Conservation (phyloP, 2,888 invertebrate genomes). For the Phengaris arion region DNA sequence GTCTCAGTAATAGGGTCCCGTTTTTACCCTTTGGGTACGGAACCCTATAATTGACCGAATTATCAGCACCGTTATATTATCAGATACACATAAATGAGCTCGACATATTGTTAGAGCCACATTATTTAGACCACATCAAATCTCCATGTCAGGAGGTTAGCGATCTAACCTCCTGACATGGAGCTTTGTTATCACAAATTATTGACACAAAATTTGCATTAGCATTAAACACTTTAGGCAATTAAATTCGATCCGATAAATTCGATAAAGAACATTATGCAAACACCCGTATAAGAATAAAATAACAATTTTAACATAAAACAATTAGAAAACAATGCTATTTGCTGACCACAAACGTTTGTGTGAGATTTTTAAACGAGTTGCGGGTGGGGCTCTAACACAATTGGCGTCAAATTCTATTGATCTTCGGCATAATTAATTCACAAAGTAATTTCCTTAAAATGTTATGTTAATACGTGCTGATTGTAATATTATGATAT, state of each 20-base stretch:
- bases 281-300: conserved; percentile 28
- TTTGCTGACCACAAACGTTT: conserved; percentile 30
- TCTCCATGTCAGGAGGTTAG: neutral
- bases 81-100: neutral
- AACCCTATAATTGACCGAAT: too few species aligned
- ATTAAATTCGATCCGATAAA: conserved; percentile 25
- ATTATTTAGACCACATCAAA: conserved; percentile 9
- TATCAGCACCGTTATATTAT: neutral
- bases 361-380: conserved; percentile 27
- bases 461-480: too few species aligned
- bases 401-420: neutral
- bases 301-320: conserved; percentile 31
- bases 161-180: neutral
- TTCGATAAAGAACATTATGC: conserved; percentile 27
- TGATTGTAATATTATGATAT: too few species aligned
- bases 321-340: conserved; percentile 30
- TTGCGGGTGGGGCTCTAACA: neutral
- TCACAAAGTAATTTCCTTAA: neutral
- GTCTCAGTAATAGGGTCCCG: too few species aligned
- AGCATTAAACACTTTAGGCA: neutral
- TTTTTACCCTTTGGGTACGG: too few species aligned
- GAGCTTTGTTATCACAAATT: conserved; percentile 1
- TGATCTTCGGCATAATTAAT: conserved; percentile 1
- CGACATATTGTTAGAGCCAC: neutral
- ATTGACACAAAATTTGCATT: conserved; percentile 1